Evolutionary conservation across 2,797 vertebrate species (phyloP).

Genomic region (Helarctos malayanus): DNA sequence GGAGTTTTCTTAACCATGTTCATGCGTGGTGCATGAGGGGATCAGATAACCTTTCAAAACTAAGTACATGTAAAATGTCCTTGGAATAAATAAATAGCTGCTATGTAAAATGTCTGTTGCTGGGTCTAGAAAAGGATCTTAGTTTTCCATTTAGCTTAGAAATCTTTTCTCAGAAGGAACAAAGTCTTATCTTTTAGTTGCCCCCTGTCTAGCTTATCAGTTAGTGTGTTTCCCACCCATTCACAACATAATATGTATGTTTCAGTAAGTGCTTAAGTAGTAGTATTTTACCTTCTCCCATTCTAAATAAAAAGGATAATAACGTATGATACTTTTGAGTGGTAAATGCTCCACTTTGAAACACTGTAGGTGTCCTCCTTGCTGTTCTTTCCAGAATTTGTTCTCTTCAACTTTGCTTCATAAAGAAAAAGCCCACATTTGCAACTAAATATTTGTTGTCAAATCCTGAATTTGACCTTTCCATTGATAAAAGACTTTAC

Average conservation of each 20-base stretch:
- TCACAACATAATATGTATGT: neutral
- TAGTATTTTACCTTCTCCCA: neutral
- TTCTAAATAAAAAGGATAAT: neutral
- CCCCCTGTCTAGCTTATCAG: neutral
- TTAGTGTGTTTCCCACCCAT: neutral
- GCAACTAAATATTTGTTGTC: neutral
- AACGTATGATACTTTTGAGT: neutral
- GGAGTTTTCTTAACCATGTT: neutral
- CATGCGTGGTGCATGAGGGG: neutral
- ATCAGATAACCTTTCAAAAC: neutral
- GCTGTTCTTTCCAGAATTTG: neutral
- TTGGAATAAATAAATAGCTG: neutral
- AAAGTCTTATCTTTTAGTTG: neutral
- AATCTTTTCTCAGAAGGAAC: constrained; percentile 11
- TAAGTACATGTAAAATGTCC: neutral
- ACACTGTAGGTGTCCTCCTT: neutral
- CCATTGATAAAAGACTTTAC: neutral
- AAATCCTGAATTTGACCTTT: neutral
- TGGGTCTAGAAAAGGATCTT: neutral
- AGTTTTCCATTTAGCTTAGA: neutral
- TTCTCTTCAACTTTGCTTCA: neutral
- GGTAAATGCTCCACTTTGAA: neutral
- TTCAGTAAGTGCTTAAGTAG: neutral
- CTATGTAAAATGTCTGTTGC: neutral
- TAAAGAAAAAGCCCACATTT: neutral